phyloP scores from a whole-genome alignment of 2,888 invertebrate genomes.

The Heliconius ethilla region DNA sequence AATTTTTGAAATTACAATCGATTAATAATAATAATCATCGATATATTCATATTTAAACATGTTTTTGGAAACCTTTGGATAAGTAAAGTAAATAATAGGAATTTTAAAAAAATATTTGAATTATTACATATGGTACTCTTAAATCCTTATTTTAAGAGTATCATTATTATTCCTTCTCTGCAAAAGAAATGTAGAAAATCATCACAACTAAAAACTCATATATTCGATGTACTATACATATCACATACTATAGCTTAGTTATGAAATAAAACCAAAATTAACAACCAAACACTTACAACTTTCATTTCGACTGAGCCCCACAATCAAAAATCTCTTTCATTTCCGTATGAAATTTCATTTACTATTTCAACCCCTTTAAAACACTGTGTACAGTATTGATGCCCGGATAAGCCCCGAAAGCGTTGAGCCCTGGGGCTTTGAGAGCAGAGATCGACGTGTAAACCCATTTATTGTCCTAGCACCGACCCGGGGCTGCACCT shows the following conservation, averaged over 20 bases:
- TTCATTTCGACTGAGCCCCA: slow-evolving; percentile 19
- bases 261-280: neutral
- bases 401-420: slow-evolving; percentile 46
- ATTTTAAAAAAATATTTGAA: too few species aligned
- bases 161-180: too few species aligned
- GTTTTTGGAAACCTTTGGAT: too few species aligned
- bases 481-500: slow-evolving; percentile 45
- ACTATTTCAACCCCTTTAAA: slow-evolving; percentile 41
- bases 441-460: slow-evolving; percentile 47
- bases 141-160: too few species aligned
- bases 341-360: slow-evolving; percentile 40
- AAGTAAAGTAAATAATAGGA: too few species aligned
- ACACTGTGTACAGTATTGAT: slow-evolving; percentile 42
- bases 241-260: neutral
- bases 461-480: slow-evolving; percentile 50
- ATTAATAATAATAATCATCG: neutral
- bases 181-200: too few species aligned
- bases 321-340: slow-evolving; percentile 35
- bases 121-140: too few species aligned
- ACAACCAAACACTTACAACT: slow-evolving; percentile 7
- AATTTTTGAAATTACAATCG: neutral
- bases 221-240: neutral
- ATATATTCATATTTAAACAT: too few species aligned
- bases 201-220: neutral
- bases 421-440: slow-evolving; percentile 47